Evolutionary conservation across 2,888 invertebrate genomes (phyloP).

Genomic region (Hydraecia micacea): DNA sequence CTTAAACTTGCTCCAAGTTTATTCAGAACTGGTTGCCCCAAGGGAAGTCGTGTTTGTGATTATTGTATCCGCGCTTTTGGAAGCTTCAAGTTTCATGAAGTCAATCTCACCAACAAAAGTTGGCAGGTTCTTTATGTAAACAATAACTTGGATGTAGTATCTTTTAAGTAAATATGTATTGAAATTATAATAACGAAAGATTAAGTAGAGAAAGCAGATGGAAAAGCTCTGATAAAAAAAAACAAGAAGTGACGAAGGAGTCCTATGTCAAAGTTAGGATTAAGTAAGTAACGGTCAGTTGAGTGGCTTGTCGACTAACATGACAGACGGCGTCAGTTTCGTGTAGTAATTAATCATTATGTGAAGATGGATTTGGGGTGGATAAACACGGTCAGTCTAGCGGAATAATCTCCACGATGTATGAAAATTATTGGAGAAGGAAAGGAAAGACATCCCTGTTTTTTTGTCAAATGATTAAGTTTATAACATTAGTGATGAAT

Average conservation of each 20-base stretch:
- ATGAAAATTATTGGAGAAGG: neutral
- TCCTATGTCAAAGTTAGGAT: neutral
- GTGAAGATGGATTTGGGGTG: slow-evolving; percentile 12
- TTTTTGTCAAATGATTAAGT: neutral
- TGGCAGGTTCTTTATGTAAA: slow-evolving; percentile 46
- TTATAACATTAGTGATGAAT: neutral
- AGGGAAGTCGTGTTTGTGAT: slow-evolving; percentile 25
- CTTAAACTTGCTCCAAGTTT: slow-evolving; percentile 9
- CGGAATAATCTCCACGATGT: slow-evolving; percentile 1
- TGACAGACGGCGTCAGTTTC: slow-evolving; percentile 14
- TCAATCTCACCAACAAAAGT: slow-evolving; percentile 15
- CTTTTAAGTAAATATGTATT: neutral
- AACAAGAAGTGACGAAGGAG: neutral
- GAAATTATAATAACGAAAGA: neutral
- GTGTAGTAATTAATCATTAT: slow-evolving; percentile 36
- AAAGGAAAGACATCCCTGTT: neutral
- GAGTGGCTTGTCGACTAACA: neutral
- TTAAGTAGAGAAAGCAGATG: neutral
- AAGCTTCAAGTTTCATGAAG: slow-evolving; percentile 21
- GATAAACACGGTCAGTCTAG: neutral
- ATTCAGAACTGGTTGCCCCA: neutral
- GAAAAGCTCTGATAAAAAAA: neutral
- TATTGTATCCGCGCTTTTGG: neutral
- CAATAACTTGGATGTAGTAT: slow-evolving; percentile 39
- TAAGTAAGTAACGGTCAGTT: slow-evolving; percentile 26